These are phyloP conservation scores for Kradibia gibbosae DNA, from an alignment of 1,140 invertebrate species.

Conservation along the genomic window DNA sequence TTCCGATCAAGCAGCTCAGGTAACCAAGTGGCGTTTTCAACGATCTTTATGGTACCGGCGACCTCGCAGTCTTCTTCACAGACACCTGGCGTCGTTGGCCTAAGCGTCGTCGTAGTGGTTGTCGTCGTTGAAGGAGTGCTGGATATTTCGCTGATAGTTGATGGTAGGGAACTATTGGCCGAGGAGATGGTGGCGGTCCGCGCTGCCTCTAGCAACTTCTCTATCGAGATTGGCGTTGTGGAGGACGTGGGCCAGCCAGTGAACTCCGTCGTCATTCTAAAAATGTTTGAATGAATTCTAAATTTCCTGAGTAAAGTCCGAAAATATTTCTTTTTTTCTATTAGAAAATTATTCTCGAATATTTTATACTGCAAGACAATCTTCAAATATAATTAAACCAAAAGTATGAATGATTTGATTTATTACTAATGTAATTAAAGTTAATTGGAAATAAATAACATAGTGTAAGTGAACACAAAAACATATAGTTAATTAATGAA, in stretches of 20 bases:
- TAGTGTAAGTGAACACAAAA: too few species aligned
- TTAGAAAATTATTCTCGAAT: too few species aligned
- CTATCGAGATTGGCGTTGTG: constrained; percentile 87
- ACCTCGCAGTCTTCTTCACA: constrained; percentile 86
- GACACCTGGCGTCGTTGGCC: constrained; percentile 85
- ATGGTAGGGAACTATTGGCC: constrained; percentile 59
- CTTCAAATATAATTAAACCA: too few species aligned
- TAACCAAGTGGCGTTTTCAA: constrained; percentile 85
- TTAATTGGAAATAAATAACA: too few species aligned
- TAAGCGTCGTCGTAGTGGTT: constrained; percentile 83
- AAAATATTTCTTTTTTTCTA: too few species aligned
- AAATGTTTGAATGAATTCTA: constrained; percentile 23
- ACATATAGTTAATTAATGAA: too few species aligned
- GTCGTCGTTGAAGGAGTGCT: constrained; percentile 80
- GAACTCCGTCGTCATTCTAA: constrained; percentile 87
- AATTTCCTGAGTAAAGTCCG: too few species aligned
- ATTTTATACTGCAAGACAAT: too few species aligned
- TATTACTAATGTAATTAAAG: too few species aligned
- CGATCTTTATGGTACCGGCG: constrained; percentile 86
- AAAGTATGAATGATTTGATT: too few species aligned
- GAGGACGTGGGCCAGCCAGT: constrained; percentile 90
- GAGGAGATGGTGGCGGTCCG: constrained; percentile 76
- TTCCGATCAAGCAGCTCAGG: constrained; percentile 89
- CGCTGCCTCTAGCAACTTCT: constrained; percentile 84
- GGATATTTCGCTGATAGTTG: constrained; percentile 64